These are phyloP conservation scores for Cephus cinctus DNA, from an alignment of 1,140 invertebrate species.

Conservation along the genomic window DNA sequence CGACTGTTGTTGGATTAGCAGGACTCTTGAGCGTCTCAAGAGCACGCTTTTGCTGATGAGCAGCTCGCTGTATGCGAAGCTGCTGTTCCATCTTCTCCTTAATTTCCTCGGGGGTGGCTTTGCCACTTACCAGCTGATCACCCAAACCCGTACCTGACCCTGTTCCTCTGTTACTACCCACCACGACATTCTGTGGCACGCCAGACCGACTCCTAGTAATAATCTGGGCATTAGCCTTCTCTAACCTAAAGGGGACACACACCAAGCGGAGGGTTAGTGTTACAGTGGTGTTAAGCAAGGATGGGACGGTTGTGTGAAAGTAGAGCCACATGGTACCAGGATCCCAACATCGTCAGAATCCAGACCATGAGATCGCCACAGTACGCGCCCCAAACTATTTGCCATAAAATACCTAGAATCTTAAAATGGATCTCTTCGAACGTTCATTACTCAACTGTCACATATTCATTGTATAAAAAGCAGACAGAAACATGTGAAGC, in stretches of 20 bases:
- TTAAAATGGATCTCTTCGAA: too few species aligned
- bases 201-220: constrained; percentile 75
- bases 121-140: constrained; percentile 55
- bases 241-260: constrained; percentile 58
- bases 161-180: constrained; percentile 30
- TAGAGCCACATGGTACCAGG: too few species aligned
- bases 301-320: constrained; percentile 31
- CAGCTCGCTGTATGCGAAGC: constrained; percentile 79
- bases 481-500: not conserved
- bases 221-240: constrained; percentile 67
- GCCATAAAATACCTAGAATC: too few species aligned
- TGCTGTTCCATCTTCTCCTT: constrained; percentile 92
- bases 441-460: too few species aligned
- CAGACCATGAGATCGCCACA: too few species aligned
- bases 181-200: constrained; percentile 54
- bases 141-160: constrained; percentile 25
- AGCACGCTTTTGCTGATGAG: constrained; percentile 81
- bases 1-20: constrained; percentile 30
- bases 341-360: too few species aligned
- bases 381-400: too few species aligned
- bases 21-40: constrained; percentile 61
- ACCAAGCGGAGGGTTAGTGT: constrained; percentile 49
- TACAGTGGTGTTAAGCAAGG: constrained; percentile 40
- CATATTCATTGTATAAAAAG: not conserved
- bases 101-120: constrained; percentile 74